These are phyloP conservation scores for Diacarnus erythraeanus DNA, from an alignment of 37 sponge, comb jelly and placozoan species.

Conservation along the genomic window DNA sequence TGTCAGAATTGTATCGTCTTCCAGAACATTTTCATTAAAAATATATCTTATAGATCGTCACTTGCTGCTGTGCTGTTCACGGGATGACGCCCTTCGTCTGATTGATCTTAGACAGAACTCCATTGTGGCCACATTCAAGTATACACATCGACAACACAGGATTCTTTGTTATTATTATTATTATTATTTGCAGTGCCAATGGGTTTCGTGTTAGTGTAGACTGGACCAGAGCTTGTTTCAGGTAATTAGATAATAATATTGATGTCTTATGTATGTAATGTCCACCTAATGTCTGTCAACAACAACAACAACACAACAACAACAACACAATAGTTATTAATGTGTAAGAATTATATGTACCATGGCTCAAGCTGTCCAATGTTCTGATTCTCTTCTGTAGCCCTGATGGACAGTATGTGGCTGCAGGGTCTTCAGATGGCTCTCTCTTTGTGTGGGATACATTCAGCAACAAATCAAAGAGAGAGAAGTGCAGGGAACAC, in stretches of 20 bases:
- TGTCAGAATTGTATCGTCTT: no score
- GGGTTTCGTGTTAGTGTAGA: conserved; percentile 63
- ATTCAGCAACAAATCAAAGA: conserved; percentile 35
- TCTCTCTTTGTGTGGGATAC: conserved; percentile 85
- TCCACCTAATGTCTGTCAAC: not conserved
- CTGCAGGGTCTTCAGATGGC: conserved; percentile 90
- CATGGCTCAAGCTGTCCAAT: not conserved
- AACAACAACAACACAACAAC: no score
- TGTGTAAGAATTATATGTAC: not conserved
- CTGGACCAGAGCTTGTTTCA: conserved; percentile 72
- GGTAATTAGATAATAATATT: conserved; percentile 30
- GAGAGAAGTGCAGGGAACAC: conserved; percentile 58
- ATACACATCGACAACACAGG: no score
- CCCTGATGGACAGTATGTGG: conserved; percentile 96
- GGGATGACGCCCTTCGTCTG: conserved; percentile 83
- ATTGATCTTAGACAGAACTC: conserved; percentile 88
- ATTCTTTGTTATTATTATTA: not conserved
- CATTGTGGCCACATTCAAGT: conserved; percentile 83
- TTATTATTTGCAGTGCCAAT: conserved; percentile 14
- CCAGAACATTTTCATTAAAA: not conserved
- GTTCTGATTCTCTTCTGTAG: conserved; percentile 48
- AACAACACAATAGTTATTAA: no score
- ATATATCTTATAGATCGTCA: conserved; percentile 52
- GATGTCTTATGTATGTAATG: not conserved
- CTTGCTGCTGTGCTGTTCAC: conserved; percentile 80